Evolutionary conservation across 1,140 invertebrate genomes (phyloP), one percentile per base, ranked within the genome.

Genomic region (Drosophila burlai): DNA sequence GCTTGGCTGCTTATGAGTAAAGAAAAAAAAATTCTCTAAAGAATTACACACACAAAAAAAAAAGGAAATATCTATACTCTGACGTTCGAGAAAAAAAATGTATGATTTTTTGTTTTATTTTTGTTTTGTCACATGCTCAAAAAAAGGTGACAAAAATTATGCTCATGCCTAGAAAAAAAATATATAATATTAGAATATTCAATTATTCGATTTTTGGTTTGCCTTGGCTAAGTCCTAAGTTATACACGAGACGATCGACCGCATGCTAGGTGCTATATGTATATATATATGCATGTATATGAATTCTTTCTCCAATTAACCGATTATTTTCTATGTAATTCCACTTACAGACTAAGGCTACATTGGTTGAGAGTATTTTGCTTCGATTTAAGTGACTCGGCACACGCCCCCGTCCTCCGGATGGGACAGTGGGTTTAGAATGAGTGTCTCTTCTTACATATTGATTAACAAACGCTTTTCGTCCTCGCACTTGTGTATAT

Each of bases 1-100:
- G 84, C 84, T 89, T 87, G 84, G 84, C 84, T 87, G 63, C 84
- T 87, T 87, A 87, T 75, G 74, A 66, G 62, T 83, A 81, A 80
- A 47, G 65, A 68, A 63, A 86, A 86, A 81, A 82, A 36, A 36
- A 61, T 45, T 18, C 7, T 54, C 49, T 67, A 58, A 78, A 78
- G 62, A 62, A 61, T 77, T 60, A 73, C 49, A 21, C 43, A 40
- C 34, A 45, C 42, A 58, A 81, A 85, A 83, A 76, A 82, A 74
- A 36, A 3, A 3, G 31, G 1, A 13, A 52, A 18, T 18, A 18
- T 34, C 11, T 52, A 29, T 50, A 50, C n/a, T 50, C 49, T 50
- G 65, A 57, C 5, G 2, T 47, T 67, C 31, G 11, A 63, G 62
- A 87, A 77, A 83, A 83, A 86, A 76, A 67, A 79, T 62, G 38